These are phyloP conservation scores for Boulengeromyrus knoepffleri DNA, from an alignment of 2,113 vertebrate species.

Conservation along the genomic window DNA sequence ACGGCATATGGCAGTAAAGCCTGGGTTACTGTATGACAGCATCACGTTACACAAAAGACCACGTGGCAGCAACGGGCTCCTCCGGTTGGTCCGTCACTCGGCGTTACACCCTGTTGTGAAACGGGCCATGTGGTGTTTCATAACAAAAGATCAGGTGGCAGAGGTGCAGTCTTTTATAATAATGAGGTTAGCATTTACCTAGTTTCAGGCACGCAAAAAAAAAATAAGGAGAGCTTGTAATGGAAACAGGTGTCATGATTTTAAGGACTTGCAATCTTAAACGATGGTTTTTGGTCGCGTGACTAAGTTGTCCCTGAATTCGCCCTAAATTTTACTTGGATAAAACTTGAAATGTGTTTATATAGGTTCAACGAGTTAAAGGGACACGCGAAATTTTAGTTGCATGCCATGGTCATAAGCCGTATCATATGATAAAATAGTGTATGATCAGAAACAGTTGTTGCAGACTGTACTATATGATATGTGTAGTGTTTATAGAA, in stretches of 20 bases:
- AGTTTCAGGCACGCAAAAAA: not conserved
- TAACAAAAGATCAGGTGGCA: conserved; percentile 41
- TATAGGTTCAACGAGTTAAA: not conserved
- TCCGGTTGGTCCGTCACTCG: conserved; percentile 47
- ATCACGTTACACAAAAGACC: conserved; percentile 62
- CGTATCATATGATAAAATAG: not conserved
- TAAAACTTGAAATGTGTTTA: not conserved
- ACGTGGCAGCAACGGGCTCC: conserved; percentile 45
- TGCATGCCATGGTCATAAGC: not conserved
- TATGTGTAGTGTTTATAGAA: not conserved
- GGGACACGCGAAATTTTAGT: not conserved
- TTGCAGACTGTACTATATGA: not conserved
- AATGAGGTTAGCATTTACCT: not conserved
- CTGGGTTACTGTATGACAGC: conserved; percentile 35
- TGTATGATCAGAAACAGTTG: not conserved
- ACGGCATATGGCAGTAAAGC: not conserved
- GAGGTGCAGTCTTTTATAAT: not conserved
- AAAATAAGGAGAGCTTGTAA: not conserved
- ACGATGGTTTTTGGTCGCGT: no score
- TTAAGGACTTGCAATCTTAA: not conserved
- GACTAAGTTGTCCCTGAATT: not conserved
- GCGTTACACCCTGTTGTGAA: conserved; percentile 61
- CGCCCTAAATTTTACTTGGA: not conserved
- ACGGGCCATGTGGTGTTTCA: conserved; percentile 54
- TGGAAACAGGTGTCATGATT: not conserved